phyloP scores from a whole-genome alignment of 2,113 vertebrate species.

The Platycercus adscitus region DNA sequence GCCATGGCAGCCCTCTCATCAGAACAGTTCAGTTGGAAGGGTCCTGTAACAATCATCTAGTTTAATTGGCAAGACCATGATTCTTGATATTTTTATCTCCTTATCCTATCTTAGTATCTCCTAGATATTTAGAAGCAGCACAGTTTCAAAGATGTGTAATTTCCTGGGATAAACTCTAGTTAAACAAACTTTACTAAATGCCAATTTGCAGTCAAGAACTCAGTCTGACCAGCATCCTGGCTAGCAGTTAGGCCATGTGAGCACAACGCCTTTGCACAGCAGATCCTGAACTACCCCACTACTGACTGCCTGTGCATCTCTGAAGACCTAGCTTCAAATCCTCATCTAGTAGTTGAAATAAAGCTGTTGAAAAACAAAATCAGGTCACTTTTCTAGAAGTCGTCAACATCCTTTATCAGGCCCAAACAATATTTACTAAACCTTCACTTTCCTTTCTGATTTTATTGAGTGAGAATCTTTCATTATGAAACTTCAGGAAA shows the following conservation, averaged over 20 bases:
- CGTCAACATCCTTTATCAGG: background rate
- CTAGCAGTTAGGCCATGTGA: background rate
- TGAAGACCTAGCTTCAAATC: background rate
- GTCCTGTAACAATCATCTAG: background rate
- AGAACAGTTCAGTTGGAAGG: background rate
- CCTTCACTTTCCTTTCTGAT: background rate
- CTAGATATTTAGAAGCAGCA: background rate
- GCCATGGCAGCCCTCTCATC: background rate
- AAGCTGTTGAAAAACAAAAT: background rate
- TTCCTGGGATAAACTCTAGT: background rate
- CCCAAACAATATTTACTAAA: background rate
- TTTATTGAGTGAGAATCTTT: background rate
- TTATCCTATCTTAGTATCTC: background rate
- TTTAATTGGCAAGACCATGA: background rate
- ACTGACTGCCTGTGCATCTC: background rate
- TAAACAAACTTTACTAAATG: background rate
- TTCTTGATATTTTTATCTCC: background rate
- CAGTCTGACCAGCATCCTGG: fast-evolving
- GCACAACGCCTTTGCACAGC: background rate
- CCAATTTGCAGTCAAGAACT: background rate
- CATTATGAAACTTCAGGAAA: background rate
- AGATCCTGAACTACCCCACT: background rate
- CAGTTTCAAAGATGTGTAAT: background rate
- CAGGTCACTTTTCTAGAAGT: background rate
- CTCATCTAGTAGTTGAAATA: background rate